Conservation (phyloP, 2,113 vertebrate species). For the Petroica traversi region DNA sequence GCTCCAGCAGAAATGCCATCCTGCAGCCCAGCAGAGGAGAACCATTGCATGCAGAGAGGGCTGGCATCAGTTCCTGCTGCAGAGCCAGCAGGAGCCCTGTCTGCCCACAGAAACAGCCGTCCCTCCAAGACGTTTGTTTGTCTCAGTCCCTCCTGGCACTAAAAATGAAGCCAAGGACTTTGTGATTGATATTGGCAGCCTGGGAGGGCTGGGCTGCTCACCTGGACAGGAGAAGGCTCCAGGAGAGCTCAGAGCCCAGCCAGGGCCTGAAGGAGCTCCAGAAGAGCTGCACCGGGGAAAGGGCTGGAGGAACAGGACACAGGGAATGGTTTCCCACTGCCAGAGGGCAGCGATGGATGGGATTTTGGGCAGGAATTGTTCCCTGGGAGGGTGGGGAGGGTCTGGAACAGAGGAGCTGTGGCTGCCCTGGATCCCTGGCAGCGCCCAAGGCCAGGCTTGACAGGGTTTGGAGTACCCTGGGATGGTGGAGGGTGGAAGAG, state of each 20-base stretch:
- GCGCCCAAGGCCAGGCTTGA: background rate
- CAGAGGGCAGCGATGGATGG: accelerated
- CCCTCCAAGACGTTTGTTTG: background rate
- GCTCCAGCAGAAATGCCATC: background rate
- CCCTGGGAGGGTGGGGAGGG: accelerated
- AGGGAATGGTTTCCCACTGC: background rate
- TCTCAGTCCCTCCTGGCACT: background rate
- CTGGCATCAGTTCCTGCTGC: background rate
- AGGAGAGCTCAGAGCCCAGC: background rate
- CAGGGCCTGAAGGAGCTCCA: background rate
- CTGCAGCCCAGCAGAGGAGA: background rate
- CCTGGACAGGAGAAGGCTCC: background rate
- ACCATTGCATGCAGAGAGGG: background rate
- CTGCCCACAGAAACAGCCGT: background rate
- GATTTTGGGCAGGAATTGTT: accelerated
- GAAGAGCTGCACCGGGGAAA: background rate
- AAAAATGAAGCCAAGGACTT: background rate
- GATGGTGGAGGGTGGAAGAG: accelerated
- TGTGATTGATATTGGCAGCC: background rate
- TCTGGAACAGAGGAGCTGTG: background rate
- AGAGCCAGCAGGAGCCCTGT: background rate
- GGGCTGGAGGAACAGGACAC: background rate
- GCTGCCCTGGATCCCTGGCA: background rate
- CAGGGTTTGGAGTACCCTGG: accelerated
- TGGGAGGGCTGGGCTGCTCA: background rate